These are phyloP conservation scores for Neocrepidodera transversa DNA, from an alignment of 2,888 invertebrate genomes.

Conservation along the genomic window DNA sequence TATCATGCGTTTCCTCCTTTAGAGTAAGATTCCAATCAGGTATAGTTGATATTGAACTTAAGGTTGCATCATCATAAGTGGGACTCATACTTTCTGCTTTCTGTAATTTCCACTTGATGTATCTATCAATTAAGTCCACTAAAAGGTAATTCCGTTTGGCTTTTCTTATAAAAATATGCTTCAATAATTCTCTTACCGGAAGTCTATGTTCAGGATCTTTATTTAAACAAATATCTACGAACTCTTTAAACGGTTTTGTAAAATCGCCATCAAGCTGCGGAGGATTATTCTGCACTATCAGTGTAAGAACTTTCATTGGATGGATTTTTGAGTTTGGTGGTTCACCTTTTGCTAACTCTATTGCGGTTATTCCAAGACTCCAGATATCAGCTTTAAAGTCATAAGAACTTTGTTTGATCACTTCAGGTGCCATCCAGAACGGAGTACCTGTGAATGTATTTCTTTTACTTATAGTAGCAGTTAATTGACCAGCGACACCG, in stretches of 20 bases:
- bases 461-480: constrained; percentile 90
- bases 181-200: constrained; percentile 95
- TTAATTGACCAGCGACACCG: constrained; percentile 90
- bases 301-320: constrained; percentile 93
- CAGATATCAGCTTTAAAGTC: constrained; percentile 97
- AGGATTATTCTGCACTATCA: constrained; percentile 95
- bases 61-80: constrained; percentile 68
- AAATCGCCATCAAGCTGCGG: constrained; percentile 92
- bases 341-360: constrained; percentile 94
- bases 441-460: constrained; percentile 95
- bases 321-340: constrained; percentile 97
- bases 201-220: constrained; percentile 99
- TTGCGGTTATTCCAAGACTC: constrained; percentile 96
- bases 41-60: constrained; percentile 1
- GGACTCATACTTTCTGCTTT: constrained; percentile 90
- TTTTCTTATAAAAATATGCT: constrained; percentile 95
- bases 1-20: background rate
- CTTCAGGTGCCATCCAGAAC: constrained; percentile 97
- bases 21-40: constrained; percentile 30
- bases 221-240: constrained; percentile 96
- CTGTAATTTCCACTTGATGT: constrained; percentile 94
- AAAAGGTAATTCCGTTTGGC: constrained; percentile 98
- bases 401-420: constrained; percentile 95
- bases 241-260: constrained; percentile 92
- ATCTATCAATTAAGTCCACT: constrained; percentile 97